Base-by-base conservation (phyloP, 30 jellyfish, hydroid and myxozoan genomes). In the Mastigias papua region DNA sequence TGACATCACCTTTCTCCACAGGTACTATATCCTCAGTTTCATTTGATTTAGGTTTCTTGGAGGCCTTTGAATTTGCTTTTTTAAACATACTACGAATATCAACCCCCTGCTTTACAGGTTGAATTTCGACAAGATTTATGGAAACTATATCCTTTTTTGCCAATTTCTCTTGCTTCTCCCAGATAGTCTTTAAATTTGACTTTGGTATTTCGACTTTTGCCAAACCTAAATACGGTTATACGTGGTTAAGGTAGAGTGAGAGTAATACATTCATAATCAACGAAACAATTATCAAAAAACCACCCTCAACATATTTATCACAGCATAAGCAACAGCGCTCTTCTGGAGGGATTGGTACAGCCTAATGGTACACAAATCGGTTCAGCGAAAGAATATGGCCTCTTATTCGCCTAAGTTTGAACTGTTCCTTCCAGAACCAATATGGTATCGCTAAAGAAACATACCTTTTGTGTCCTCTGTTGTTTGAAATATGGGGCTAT, bases 221-320 rank as follows among this genome's bases (percentile, higher is more conserved):
- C 30, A 84, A 49, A 63, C 93, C 93, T 84, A 32, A 48, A 21
- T n/a, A n/a, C n/a, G n/a, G n/a, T n/a, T n/a, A n/a, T n/a, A n/a
- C n/a, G n/a, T n/a, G n/a, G n/a, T n/a, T n/a, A n/a, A n/a, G n/a
- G n/a, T 22, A 70, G 33, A 80, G 48, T 27, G 22, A 57, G 69
- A 57, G 30, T 57, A 20, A 57, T 20, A 57, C 8, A 0, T 57
- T n/a, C n/a, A n/a, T n/a, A n/a, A n/a, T n/a, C n/a, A n/a, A n/a
- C n/a, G n/a, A n/a, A n/a, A n/a, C n/a, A n/a, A n/a, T n/a, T n/a
- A n/a, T n/a, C n/a, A n/a, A n/a, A n/a, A n/a, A n/a, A n/a, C n/a
- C n/a, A n/a, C n/a, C n/a, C n/a, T n/a, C n/a, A n/a, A n/a, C n/a
- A n/a, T n/a, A n/a, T n/a, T n/a, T n/a, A n/a, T n/a, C n/a, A n/a